phyloP scores from a whole-genome alignment of 2,888 invertebrate species.

The Agrypnus murinus region DNA sequence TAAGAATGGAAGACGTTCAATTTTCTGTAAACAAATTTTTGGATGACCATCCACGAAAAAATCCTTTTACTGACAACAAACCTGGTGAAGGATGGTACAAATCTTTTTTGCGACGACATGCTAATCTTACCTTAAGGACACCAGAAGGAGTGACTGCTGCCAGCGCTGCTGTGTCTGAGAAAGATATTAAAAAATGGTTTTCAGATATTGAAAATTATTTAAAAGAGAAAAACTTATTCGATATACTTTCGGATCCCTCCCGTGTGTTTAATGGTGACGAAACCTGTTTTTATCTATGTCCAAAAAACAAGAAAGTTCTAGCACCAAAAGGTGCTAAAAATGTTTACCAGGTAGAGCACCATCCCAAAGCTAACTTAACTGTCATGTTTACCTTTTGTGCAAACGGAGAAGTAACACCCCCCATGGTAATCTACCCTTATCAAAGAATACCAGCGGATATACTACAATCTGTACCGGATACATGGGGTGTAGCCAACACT shows the following conservation, averaged over 20 bases:
- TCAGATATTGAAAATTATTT: neutral
- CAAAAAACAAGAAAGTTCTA: neutral
- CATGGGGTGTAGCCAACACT: no score
- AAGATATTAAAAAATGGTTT: constrained; percentile 6
- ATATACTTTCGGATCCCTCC: neutral
- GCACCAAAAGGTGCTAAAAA: constrained; percentile 3
- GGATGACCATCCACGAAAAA: constrained; percentile 40
- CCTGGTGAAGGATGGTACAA: constrained; percentile 58
- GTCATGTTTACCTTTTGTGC: neutral
- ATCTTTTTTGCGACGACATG: neutral
- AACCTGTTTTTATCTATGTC: neutral
- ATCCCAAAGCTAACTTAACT: neutral
- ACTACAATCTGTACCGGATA: no score
- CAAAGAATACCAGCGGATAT: no score
- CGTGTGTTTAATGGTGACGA: neutral
- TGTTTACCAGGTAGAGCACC: neutral
- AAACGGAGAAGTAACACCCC: no score
- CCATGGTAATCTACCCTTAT: no score
- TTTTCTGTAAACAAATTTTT: constrained; percentile 43
- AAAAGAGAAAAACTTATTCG: neutral
- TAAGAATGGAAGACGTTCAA: constrained; percentile 38
- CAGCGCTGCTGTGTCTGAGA: neutral
- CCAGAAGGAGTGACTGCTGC: neutral
- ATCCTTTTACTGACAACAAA: constrained; percentile 49
- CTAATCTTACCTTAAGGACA: neutral